Base-by-base conservation (phyloP, 1,140 invertebrate species). In the Liolophura sinensis region DNA sequence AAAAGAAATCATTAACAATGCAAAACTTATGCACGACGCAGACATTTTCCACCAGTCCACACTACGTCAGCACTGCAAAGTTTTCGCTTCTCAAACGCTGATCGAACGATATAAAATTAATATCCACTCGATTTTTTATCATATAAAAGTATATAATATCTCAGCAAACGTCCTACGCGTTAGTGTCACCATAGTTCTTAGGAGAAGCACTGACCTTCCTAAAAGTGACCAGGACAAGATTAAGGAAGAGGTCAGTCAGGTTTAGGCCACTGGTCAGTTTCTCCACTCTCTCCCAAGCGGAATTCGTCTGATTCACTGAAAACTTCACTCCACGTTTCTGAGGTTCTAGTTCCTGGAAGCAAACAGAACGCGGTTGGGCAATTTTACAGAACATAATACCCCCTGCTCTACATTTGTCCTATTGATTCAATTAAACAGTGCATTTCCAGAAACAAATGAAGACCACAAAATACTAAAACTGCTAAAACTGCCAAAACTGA, bases 181-280 rank as follows among this genome's bases (percentile, higher is more conserved):
- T n/a, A 52, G 18, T 5, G 12, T 5, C 12, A 52, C 3, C 3
- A 5, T n/a, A 4, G 46, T 14, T 48, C 9, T 61, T 27, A 18
- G 1, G 49, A 50, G 24, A 78, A 22, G 16, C 56, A 65, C 68
- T 64, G 59, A 89, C 89, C 87, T 95, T 96, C 79, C 92, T 89
- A 82, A 96, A 96, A 71, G 92, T 91, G 25, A 95, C 92, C 4
- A 92, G 92, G 11, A 93, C 92, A 50, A 97, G 79, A 69, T 92
- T 93, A 70, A 95, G 93, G 9, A 97, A 84, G 1, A 97, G 84
- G 83, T 95, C 91, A 78, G 90, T 91, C 4, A 93, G 78, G 55
- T 90, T 89, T 27, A 91, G 87, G 40, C 89, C 87, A 65, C 86
- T 85, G 50, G 91, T 86, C 52, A 93, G 86, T 18, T 89, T 87